These are phyloP conservation scores for Apostichopus parvimensis DNA, from an alignment of 35 echinoderm and acorn worm genomes.

Conservation along the genomic window DNA sequence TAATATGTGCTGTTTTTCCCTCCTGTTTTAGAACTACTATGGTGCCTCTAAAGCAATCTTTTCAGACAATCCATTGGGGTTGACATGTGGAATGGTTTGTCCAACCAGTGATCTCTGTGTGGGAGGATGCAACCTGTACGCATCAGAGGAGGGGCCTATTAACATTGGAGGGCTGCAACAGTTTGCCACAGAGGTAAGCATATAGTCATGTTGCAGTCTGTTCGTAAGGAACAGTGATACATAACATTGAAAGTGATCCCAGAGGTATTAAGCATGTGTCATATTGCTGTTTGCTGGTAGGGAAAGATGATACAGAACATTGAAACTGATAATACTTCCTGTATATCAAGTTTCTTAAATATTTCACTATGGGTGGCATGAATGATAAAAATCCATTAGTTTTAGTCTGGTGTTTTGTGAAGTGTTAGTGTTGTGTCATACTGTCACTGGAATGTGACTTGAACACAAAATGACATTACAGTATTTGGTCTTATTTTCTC, in stretches of 20 bases:
- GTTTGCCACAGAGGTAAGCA: slow-evolving; percentile 91
- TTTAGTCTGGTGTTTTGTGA: no score
- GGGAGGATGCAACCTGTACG: slow-evolving; percentile 93
- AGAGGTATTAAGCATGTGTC: no score
- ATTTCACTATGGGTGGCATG: no score
- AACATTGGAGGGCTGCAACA: slow-evolving; percentile 99
- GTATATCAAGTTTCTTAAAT: no score
- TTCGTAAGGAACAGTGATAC: not conserved
- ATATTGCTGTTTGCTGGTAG: not conserved
- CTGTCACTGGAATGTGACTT: no score
- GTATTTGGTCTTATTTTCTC: no score
- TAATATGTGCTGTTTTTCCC: not conserved
- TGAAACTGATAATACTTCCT: no score
- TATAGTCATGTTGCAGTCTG: not conserved
- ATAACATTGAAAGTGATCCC: no score
- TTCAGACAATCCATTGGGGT: slow-evolving; percentile 91
- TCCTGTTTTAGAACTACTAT: slow-evolving; percentile 82
- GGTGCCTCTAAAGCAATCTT: slow-evolving; percentile 95
- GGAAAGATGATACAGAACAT: no score
- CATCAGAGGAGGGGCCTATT: slow-evolving; percentile 95
- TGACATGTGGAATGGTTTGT: slow-evolving; percentile 99
- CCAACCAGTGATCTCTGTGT: slow-evolving; percentile 98
- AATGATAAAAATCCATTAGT: no score
- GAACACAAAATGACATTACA: no score
- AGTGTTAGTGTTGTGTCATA: no score